Conservation (phyloP, 2,113 vertebrate genomes). For the Guaruba guarouba region DNA sequence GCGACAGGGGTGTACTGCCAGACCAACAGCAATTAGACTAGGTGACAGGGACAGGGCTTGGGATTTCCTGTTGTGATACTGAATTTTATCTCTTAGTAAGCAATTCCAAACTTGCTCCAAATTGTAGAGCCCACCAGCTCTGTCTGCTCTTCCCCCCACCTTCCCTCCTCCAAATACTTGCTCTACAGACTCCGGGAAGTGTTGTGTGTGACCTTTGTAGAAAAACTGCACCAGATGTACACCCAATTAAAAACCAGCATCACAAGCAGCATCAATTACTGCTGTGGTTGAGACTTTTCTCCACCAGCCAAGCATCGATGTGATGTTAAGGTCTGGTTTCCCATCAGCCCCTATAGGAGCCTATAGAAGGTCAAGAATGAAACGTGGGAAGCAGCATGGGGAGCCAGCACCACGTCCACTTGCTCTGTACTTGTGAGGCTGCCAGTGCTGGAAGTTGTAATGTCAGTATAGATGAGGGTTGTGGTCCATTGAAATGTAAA, state of each 20-base stretch:
- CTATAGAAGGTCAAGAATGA: background rate
- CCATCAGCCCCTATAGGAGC: background rate
- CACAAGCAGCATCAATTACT: background rate
- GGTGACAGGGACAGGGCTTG: background rate
- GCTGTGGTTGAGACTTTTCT: background rate
- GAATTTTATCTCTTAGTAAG: background rate
- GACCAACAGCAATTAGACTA: background rate
- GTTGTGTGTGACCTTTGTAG: background rate
- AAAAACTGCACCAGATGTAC: background rate
- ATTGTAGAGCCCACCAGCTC: background rate
- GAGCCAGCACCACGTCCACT: background rate
- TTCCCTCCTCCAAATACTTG: background rate
- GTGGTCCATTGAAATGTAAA: background rate
- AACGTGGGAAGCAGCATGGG: background rate
- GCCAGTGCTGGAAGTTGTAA: background rate
- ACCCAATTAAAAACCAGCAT: background rate
- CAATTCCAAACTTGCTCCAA: background rate
- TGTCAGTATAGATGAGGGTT: background rate
- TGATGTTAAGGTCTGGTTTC: background rate
- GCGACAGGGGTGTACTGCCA: background rate
- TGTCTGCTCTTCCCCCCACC: background rate
- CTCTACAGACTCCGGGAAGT: background rate
- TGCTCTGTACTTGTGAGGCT: background rate
- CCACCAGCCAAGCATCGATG: background rate
- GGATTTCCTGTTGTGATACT: conserved; percentile 15